Percentiles rank a stretch among this genome's conserved stretches.
Conservation (phyloP, 2,113 vertebrate species). For the Melanostigma gelatinosum region DNA sequence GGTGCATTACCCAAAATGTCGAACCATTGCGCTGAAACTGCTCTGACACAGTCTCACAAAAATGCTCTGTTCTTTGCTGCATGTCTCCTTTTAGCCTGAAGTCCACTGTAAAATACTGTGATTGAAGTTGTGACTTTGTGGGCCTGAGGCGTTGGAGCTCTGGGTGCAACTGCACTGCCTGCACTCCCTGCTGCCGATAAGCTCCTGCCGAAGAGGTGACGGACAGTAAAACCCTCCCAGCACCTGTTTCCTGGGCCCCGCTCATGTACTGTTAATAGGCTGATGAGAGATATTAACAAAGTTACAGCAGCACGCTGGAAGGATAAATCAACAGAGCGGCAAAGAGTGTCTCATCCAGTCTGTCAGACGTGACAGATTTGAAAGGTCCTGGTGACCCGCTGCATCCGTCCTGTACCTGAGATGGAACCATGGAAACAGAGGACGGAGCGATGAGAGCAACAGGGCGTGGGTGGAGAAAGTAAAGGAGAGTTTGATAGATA, state of each 20-base stretch:
- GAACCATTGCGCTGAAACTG: neutral
- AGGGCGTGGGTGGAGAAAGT: slow-evolving; percentile 39
- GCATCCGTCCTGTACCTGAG: slow-evolving; percentile 53
- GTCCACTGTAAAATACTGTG: neutral
- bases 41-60: neutral
- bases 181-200: slow-evolving; percentile 36
- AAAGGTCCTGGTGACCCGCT: slow-evolving; percentile 63
- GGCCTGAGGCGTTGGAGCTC: slow-evolving; percentile 3
- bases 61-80: neutral
- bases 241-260: slow-evolving; percentile 78
- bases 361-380: slow-evolving; percentile 70
- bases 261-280: slow-evolving; percentile 79
- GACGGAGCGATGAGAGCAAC: slow-evolving; percentile 52
- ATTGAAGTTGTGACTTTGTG: slow-evolving; percentile 30
- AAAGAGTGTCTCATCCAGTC: slow-evolving; percentile 59
- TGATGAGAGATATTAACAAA: slow-evolving; percentile 81
- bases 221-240: slow-evolving; percentile 72
- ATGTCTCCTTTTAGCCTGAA: neutral
- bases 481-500: slow-evolving; percentile 23
- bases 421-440: slow-evolving; percentile 54
- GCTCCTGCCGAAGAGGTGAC: slow-evolving; percentile 64
- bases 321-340: slow-evolving; percentile 73
- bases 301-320: slow-evolving; percentile 64
- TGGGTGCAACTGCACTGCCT: slow-evolving; percentile 1
- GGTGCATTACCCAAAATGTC: neutral